Base-by-base conservation (phyloP, 2,888 invertebrate genomes). In the Apamea anceps region DNA sequence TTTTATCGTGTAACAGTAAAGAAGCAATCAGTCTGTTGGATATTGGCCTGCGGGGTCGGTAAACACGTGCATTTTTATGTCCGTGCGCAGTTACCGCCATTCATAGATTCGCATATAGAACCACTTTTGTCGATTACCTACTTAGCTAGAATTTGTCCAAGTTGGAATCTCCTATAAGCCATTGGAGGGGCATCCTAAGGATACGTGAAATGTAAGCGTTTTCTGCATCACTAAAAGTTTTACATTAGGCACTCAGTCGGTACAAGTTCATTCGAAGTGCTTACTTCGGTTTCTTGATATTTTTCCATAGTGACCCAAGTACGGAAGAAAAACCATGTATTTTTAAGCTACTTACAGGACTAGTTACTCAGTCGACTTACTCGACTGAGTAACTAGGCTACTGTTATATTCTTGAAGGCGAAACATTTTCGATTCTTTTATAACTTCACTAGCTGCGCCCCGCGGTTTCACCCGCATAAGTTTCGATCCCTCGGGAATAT, bases 1-100 rank as follows among this genome's bases (percentile, higher is more conserved):
- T 94, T 96, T 97, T 97, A 97, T 96, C 95, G 96, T 97, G 97
- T 97, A 96, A 96, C 96, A 96, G 96, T 96, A 97, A 97, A 97
- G 96, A 96, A 96, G 96, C 97, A 96, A 97, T 97, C 97, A 96
- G 96, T 95, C 95, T 93, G 95, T 93, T 91, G 95, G 95, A 96
- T 96, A 96, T 97, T 96, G 96, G 96, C 94, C 94, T 93, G 94
- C 92, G 94, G 93, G 94, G 94, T 96, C 92, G 94, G 96, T 96
- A 97, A 96, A 96, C 96, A 97, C 95, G 96, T 96, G 96, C 95
- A 95, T 94, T 95, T 96, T 96, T 96, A 96, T 96, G 94, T 93
- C 85, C 90, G 88, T 90, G 90, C 91, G 92, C 92, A 93, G 94
- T 95, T 94, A 94, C 92, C 93, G 91, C 93, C 92, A 93, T 93